A percentile compares a stretch with the other conserved stretches of the same genome.
Evolutionary conservation across 37 sponge, comb jelly and placozoan species (phyloP).

Genomic region (Haliclona indistincta): DNA sequence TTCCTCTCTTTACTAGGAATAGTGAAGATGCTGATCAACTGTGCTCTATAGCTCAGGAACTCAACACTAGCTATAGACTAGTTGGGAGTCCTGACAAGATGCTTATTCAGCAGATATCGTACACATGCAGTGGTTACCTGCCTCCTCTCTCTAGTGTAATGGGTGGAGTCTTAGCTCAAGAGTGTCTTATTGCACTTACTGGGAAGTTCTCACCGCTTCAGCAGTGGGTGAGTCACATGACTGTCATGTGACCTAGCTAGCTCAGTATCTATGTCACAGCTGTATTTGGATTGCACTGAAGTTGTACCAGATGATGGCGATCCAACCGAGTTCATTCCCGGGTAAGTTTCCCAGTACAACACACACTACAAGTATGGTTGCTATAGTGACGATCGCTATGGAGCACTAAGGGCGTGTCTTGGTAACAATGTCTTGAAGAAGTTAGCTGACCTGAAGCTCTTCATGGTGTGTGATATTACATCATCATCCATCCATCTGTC

Average conservation of each 20-base stretch:
- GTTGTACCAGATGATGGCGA: slow-evolving; percentile 35
- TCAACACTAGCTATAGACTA: background rate
- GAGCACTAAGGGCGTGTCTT: slow-evolving; percentile 78
- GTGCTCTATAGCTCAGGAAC: background rate
- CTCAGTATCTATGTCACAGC: slow-evolving; percentile 2
- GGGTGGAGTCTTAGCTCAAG: slow-evolving; percentile 93
- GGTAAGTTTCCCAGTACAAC: slow-evolving; percentile 14
- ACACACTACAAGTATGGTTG: background rate
- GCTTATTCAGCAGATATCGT: slow-evolving; percentile 42
- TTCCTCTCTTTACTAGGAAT: background rate
- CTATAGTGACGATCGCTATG: slow-evolving; percentile 82
- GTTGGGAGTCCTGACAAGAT: slow-evolving; percentile 37
- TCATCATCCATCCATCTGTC: no score
- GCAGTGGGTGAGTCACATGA: slow-evolving; percentile 81
- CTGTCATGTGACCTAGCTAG: background rate
- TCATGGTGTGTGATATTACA: slow-evolving; percentile 70
- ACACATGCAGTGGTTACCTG: slow-evolving; percentile 54
- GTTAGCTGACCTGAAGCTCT: slow-evolving; percentile 63
- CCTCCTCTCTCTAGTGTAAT: slow-evolving; percentile 77
- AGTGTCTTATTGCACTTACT: slow-evolving; percentile 89
- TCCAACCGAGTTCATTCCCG: slow-evolving; percentile 15
- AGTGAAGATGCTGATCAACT: background rate
- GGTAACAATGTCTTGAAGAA: slow-evolving; percentile 65
- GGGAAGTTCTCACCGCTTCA: slow-evolving; percentile 93
- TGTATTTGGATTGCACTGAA: slow-evolving; percentile 65